A percentile compares a stretch with the other conserved stretches of the same genome.
These are phyloP conservation scores for Ceuthmochares aereus DNA, from an alignment of 2,113 vertebrate genomes.

Conservation along the genomic window DNA sequence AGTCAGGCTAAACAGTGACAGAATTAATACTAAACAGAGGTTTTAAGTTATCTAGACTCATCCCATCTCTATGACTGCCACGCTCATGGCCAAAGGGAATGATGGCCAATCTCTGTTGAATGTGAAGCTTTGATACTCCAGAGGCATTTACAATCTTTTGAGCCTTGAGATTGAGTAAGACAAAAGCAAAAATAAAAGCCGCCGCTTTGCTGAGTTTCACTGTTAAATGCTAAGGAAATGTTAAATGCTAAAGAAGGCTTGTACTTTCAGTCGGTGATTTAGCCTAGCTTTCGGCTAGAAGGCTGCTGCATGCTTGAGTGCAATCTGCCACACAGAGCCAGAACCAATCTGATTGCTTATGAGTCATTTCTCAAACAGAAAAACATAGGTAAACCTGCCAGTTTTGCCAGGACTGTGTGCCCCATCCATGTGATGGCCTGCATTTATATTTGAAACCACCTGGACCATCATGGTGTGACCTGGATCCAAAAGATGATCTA, in stretches of 20 bases:
- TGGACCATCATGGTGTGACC: neutral
- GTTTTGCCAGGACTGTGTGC: neutral
- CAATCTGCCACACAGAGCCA: slow-evolving; percentile 25
- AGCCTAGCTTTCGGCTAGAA: neutral
- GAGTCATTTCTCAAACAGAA: slow-evolving; percentile 39
- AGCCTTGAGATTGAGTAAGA: neutral
- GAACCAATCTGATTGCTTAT: slow-evolving; percentile 34
- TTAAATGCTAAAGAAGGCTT: slow-evolving; percentile 21
- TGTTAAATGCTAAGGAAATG: slow-evolving; percentile 23
- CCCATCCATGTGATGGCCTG: neutral
- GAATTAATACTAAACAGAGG: neutral
- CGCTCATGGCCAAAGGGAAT: neutral
- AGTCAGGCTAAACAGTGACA: neutral
- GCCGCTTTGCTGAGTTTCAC: neutral
- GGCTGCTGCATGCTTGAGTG: neutral
- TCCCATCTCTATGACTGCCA: neutral
- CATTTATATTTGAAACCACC: neutral
- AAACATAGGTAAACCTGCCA: neutral
- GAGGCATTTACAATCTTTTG: slow-evolving; percentile 15
- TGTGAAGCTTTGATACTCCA: slow-evolving; percentile 20
- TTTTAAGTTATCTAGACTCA: neutral
- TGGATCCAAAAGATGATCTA: neutral
- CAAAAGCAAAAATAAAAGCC: slow-evolving; percentile 25
- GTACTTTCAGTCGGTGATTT: slow-evolving; percentile 6
- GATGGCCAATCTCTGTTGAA: neutral